Evolutionary conservation across 2,888 invertebrate species (phyloP).

Genomic region (Limenitis camilla): DNA sequence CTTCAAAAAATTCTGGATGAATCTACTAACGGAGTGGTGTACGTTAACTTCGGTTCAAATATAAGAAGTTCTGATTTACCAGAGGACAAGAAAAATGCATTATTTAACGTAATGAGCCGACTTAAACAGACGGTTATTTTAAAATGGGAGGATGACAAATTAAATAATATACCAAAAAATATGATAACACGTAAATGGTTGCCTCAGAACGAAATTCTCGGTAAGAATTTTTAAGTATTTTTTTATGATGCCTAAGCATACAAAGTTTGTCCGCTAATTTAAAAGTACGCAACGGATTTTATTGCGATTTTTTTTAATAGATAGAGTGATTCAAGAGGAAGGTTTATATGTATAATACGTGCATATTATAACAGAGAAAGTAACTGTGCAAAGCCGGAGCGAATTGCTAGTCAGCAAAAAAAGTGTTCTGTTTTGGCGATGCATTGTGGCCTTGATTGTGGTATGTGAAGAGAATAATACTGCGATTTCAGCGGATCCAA

Average conservation of each 20-base stretch:
- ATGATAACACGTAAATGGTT: constrained; percentile 77
- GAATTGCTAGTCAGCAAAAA: too few relatives aligned
- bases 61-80: constrained; percentile 71
- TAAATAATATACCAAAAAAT: constrained; percentile 72
- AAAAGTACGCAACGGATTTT: too few relatives aligned
- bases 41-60: constrained; percentile 77
- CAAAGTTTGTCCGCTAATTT: too few relatives aligned
- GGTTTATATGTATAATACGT: too few relatives aligned
- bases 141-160: constrained; percentile 78
- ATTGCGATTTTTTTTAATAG: too few relatives aligned
- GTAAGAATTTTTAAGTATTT: constrained; percentile 38
- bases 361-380: too few relatives aligned
- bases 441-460: too few relatives aligned
- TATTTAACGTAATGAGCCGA: constrained; percentile 72
- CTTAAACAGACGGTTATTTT: constrained; percentile 78
- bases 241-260: background rate
- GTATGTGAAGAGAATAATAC: too few relatives aligned
- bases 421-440: too few relatives aligned
- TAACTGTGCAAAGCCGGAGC: too few relatives aligned
- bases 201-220: constrained; percentile 79
- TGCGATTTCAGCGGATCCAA: too few relatives aligned
- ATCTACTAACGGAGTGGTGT: constrained; percentile 69
- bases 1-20: constrained; percentile 66
- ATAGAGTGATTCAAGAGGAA: too few relatives aligned
- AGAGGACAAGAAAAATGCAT: constrained; percentile 56